Conservation (phyloP, 2,888 invertebrate genomes). For the Nemurella pictetii region DNA sequence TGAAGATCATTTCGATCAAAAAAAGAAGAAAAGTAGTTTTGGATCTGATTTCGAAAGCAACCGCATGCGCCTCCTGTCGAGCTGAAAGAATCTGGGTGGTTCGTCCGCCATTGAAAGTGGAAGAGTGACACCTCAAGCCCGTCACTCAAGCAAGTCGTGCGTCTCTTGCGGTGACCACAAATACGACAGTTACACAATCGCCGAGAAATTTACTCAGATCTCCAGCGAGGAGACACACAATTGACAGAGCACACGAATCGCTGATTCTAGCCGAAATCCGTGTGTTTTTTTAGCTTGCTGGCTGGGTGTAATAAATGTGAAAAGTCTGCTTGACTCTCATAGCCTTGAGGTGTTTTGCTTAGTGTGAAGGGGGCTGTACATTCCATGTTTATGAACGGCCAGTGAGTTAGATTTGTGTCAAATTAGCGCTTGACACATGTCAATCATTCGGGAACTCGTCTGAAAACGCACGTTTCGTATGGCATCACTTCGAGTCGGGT, state of each 20-base stretch:
- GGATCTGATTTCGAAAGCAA: background rate
- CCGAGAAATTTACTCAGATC: background rate
- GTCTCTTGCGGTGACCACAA: constrained; percentile 12
- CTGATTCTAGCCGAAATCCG: background rate
- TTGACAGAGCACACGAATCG: background rate
- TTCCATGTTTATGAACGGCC: background rate
- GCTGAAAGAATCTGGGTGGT: constrained; percentile 18
- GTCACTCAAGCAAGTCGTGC: constrained; percentile 43
- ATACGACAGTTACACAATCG: background rate
- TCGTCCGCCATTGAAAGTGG: constrained; percentile 34
- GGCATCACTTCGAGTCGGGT: background rate
- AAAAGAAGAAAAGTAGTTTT: no score
- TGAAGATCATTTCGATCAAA: no score
- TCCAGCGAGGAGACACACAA: background rate
- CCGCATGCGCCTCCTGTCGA: background rate
- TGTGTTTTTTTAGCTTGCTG: background rate
- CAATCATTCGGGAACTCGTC: constrained; percentile 30
- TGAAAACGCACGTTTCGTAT: background rate
- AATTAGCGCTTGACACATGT: constrained; percentile 32
- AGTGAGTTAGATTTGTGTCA: background rate
- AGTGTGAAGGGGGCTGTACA: background rate
- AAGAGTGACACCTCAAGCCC: constrained; percentile 44
- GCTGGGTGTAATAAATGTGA: background rate
- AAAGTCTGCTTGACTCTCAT: background rate
- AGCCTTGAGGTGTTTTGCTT: background rate